Evolutionary conservation across 2,113 vertebrate genomes (phyloP).

Genomic region (Spea multiplicata): DNA sequence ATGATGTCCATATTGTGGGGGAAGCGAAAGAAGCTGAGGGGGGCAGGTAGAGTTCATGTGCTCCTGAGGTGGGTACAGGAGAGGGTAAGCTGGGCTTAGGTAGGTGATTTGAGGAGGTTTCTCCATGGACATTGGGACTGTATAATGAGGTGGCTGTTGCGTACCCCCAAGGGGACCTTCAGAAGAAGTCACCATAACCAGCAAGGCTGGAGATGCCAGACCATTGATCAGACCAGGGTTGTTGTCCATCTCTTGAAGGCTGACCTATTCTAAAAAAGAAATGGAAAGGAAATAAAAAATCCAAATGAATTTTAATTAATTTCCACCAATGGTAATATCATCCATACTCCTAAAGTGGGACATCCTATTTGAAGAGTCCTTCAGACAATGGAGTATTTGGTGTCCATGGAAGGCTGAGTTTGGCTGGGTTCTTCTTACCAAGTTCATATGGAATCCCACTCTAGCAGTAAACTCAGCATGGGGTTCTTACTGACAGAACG

Average conservation of each 20-base stretch:
- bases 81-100: conserved; percentile 45
- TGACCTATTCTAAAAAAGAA: not conserved
- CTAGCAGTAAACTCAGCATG: too few species aligned
- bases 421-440: too few species aligned
- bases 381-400: too few species aligned
- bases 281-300: not conserved
- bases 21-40: conserved; percentile 46
- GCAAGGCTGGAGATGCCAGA: conserved; percentile 43
- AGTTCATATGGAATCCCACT: too few species aligned
- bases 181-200: conserved; percentile 50
- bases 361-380: too few species aligned
- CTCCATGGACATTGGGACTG: conserved; percentile 45
- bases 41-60: conserved; percentile 33
- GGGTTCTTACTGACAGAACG: too few species aligned
- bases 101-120: conserved; percentile 49
- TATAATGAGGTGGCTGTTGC: conserved; percentile 42
- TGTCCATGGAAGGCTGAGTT: too few species aligned
- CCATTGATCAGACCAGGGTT: conserved; percentile 38
- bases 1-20: conserved; percentile 43
- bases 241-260: conserved; percentile 41
- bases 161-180: conserved; percentile 31
- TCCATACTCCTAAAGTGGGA: not conserved
- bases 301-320: not conserved
- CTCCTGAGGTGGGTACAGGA: conserved; percentile 48
- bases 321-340: not conserved